These are phyloP conservation scores for Chymomyza procnemis DNA, from an alignment of 2,888 invertebrate species.

Conservation along the genomic window DNA sequence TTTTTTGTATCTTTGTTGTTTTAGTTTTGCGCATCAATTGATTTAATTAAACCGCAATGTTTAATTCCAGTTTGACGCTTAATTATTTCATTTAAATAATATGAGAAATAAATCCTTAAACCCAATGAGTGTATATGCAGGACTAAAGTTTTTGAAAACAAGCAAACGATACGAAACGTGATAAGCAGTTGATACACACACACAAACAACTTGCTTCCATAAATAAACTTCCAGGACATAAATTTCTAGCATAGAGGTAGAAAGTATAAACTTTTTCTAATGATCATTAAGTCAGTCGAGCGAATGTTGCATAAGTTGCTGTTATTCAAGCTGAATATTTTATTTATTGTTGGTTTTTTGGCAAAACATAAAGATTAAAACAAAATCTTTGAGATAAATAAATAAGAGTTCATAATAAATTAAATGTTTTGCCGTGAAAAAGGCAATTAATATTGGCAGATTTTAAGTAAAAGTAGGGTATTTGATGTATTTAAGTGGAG, in stretches of 20 bases:
- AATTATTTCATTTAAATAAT: conserved; percentile 35
- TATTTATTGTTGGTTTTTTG: background rate
- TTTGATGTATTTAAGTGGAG: too few species aligned
- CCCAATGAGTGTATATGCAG: background rate
- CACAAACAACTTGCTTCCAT: background rate
- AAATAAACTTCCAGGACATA: background rate
- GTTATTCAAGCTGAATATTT: background rate
- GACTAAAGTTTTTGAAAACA: background rate
- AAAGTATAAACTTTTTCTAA: background rate
- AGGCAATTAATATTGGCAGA: too few species aligned
- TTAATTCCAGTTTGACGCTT: conserved; percentile 40
- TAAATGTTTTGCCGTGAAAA: too few species aligned
- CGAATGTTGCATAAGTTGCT: background rate
- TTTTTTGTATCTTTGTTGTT: conserved; percentile 5
- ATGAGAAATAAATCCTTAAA: background rate
- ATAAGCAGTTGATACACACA: background rate
- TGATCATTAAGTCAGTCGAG: background rate
- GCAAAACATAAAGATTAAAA: background rate
- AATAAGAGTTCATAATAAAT: too few species aligned
- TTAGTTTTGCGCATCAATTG: conserved; percentile 24
- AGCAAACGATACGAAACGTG: background rate
- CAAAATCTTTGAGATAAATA: too few species aligned
- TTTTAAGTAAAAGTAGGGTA: too few species aligned
- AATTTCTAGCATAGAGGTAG: background rate
- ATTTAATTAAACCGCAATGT: conserved; percentile 36